phyloP scores from a whole-genome alignment of 2,113 vertebrate species.

The Erythrolamprus reginae region DNA sequence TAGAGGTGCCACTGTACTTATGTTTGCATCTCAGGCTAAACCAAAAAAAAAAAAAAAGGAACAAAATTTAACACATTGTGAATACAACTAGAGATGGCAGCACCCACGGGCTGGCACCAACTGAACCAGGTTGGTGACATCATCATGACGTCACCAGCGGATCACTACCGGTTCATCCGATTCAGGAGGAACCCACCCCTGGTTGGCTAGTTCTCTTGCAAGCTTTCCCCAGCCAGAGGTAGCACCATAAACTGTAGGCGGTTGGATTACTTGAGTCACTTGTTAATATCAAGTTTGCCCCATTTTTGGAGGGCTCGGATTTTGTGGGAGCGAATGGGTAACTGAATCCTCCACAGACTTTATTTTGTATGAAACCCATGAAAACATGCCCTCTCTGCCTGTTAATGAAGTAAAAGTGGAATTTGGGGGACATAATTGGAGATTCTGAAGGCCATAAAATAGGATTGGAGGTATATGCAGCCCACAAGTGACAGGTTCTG shows the following conservation, averaged over 20 bases:
- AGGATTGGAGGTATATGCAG: not conserved
- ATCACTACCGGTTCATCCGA: too few species aligned
- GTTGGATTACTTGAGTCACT: not conserved
- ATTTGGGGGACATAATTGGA: not conserved
- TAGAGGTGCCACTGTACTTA: too few species aligned
- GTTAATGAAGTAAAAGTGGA: not conserved
- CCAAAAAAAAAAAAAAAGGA: not conserved
- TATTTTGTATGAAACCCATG: not conserved
- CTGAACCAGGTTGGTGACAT: too few species aligned
- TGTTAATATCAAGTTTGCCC: not conserved
- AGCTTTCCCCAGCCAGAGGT: not conserved
- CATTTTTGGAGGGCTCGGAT: not conserved
- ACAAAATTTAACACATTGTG: not conserved
- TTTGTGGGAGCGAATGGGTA: not conserved
- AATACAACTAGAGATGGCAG: not conserved
- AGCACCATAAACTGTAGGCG: not conserved
- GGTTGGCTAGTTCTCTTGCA: not conserved
- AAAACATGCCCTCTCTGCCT: not conserved
- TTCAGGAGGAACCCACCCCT: too few species aligned
- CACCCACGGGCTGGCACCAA: too few species aligned
- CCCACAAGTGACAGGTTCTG: not conserved
- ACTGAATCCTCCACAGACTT: not conserved
- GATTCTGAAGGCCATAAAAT: not conserved
- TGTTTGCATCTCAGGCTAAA: not conserved
- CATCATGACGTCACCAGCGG: too few species aligned